phyloP scores from a whole-genome alignment of 1,140 invertebrate species.

The Ceratina japonica region DNA sequence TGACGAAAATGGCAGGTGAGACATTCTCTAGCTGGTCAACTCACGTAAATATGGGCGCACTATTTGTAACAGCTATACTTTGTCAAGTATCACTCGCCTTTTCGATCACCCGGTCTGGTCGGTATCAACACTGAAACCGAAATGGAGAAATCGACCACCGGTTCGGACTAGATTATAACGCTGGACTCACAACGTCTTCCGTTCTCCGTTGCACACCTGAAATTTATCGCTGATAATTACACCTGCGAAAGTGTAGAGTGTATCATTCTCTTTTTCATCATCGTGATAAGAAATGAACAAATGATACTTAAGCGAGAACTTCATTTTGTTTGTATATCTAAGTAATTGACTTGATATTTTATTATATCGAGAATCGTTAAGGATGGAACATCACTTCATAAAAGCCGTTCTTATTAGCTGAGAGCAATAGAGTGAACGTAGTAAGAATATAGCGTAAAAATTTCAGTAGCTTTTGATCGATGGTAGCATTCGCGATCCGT shows the following conservation, averaged over 20 bases:
- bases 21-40: slow-evolving; percentile 53
- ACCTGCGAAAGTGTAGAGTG: no score
- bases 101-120: slow-evolving; percentile 3
- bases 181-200: not conserved
- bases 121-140: not conserved
- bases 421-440: not conserved
- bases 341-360: no score
- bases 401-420: not conserved
- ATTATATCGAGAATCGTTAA: not conserved
- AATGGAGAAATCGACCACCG: slow-evolving; percentile 7
- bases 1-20: slow-evolving; percentile 58
- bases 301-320: no score
- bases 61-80: slow-evolving; percentile 57
- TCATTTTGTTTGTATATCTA: no score
- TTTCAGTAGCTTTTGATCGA: slow-evolving; percentile 30
- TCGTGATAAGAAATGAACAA: no score
- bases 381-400: not conserved
- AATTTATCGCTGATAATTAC: no score
- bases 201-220: no score
- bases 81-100: slow-evolving; percentile 34
- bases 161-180: not conserved
- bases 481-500: slow-evolving; percentile 3
- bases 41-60: slow-evolving; percentile 57
- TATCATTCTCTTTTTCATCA: no score
- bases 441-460: slow-evolving; percentile 1